Evolutionary conservation across 2,113 vertebrate species (phyloP).

Genomic region (Perccottus glenii): DNA sequence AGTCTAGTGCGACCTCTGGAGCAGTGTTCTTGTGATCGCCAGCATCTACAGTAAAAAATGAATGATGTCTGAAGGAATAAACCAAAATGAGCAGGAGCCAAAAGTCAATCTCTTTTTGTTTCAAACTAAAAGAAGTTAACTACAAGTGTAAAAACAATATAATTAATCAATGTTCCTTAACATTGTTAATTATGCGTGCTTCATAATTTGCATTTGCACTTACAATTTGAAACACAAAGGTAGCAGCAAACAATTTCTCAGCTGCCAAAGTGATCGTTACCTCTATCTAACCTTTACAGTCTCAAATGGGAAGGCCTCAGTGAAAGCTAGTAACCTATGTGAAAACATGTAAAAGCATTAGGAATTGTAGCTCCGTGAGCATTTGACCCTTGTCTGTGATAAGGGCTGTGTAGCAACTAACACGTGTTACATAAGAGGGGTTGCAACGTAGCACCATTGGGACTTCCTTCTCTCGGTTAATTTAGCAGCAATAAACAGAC

Average conservation of each 20-base stretch:
- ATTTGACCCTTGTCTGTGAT: constrained; percentile 26
- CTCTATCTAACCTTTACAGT: not conserved
- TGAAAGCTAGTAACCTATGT: constrained; percentile 1
- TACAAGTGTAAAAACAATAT: too few species aligned
- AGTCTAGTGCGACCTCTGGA: too few species aligned
- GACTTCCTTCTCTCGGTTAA: constrained; percentile 45
- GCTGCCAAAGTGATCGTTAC: not conserved
- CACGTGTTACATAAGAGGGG: constrained; percentile 38
- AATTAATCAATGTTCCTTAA: too few species aligned
- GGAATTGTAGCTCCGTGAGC: constrained; percentile 12
- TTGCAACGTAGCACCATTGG: constrained; percentile 31
- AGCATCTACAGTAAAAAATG: too few species aligned
- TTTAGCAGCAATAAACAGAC: constrained; percentile 60
- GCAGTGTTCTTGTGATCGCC: too few species aligned
- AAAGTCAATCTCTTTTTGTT: too few species aligned
- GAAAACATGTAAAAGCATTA: constrained; percentile 12
- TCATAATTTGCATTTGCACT: not conserved
- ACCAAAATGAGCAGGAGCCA: too few species aligned
- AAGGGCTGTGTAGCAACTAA: constrained; percentile 10
- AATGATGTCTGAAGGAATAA: too few species aligned
- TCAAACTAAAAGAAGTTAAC: too few species aligned
- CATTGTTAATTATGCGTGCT: not conserved
- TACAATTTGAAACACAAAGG: not conserved
- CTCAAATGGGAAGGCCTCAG: not conserved
- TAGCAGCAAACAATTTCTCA: not conserved